Percentiles rank a stretch among this genome's conserved stretches.
phyloP scores from a whole-genome alignment of 2,888 invertebrate species.

The Kuschelorhynchus macadamiae region DNA sequence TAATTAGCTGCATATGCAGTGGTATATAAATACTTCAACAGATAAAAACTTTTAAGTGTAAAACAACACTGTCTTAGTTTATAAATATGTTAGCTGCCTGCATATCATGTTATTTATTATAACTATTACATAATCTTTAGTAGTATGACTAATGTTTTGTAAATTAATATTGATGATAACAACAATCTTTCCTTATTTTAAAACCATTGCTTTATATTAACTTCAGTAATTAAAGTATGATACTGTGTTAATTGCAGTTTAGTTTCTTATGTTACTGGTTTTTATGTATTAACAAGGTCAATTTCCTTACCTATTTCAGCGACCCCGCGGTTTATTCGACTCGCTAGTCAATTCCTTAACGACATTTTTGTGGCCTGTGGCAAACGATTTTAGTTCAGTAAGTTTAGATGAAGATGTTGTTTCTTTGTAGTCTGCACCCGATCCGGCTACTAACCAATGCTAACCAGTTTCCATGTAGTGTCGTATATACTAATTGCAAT shows the following conservation, averaged over 20 bases:
- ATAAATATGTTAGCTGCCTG: too few species aligned
- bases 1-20: too few species aligned
- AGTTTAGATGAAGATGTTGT: conserved; percentile 53
- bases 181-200: too few species aligned
- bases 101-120: too few species aligned
- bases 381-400: conserved; percentile 61
- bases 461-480: conserved; percentile 27
- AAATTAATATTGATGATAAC: too few species aligned
- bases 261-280: not conserved
- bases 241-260: too few species aligned
- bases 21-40: too few species aligned
- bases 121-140: not conserved
- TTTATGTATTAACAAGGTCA: conserved; percentile 22
- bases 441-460: conserved; percentile 1
- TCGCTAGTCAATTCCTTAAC: conserved; percentile 62
- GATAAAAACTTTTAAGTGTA: too few species aligned
- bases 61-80: too few species aligned
- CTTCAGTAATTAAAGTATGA: too few species aligned
- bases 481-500: conserved; percentile 16
- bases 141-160: not conserved
- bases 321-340: conserved; percentile 60
- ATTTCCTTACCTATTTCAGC: conserved; percentile 55
- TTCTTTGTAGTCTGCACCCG: conserved; percentile 22
- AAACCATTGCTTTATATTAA: too few species aligned
- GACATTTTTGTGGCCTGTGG: conserved; percentile 64